Percentiles rank a stretch among this genome's conserved stretches.
phyloP scores from a whole-genome alignment of 2,113 vertebrate genomes.

The Pseudonaja textilis region DNA sequence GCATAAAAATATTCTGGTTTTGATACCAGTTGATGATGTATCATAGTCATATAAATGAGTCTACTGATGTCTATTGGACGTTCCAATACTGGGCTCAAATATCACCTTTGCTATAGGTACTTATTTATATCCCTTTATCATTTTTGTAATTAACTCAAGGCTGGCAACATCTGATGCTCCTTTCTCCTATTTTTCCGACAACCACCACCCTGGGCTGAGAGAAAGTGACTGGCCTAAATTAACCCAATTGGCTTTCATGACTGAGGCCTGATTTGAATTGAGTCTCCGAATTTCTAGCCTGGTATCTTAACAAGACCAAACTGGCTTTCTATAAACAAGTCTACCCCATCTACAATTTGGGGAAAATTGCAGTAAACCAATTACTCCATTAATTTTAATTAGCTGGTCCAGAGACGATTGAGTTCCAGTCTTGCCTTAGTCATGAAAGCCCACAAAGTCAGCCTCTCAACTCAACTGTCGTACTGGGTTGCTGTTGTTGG shows the following conservation, averaged over 20 bases:
- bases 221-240: too few species aligned
- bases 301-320: too few species aligned
- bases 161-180: too few species aligned
- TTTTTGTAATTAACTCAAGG: too few species aligned
- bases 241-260: too few species aligned
- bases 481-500: background rate
- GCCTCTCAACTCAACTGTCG: background rate
- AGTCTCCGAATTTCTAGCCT: too few species aligned
- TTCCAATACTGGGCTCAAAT: background rate
- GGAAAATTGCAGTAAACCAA: background rate
- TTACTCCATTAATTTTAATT: background rate
- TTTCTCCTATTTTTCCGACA: too few species aligned
- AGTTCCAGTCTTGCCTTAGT: background rate
- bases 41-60: background rate
- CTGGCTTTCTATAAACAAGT: background rate
- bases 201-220: too few species aligned
- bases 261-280: too few species aligned
- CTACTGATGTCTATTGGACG: too few species aligned
- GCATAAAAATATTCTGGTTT: background rate
- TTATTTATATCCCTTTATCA: too few species aligned
- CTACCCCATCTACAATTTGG: background rate
- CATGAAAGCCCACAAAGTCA: background rate
- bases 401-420: background rate
- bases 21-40: background rate
- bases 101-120: background rate